Conservation (phyloP, 1,140 invertebrate species). For the Harlomillsia oculata region DNA sequence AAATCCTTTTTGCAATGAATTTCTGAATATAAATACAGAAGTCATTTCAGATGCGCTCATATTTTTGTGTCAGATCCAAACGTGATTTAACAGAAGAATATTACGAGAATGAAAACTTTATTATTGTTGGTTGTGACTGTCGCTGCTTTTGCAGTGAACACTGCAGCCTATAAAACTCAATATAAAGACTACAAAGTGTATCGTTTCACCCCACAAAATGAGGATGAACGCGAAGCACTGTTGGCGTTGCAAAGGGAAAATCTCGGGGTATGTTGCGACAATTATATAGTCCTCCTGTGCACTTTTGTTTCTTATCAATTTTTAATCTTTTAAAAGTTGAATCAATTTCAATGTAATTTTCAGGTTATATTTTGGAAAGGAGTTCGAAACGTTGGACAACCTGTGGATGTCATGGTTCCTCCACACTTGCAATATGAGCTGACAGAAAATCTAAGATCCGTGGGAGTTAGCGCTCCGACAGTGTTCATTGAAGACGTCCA, state of each 20-base stretch:
- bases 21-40: too few relatives aligned
- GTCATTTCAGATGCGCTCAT: too few relatives aligned
- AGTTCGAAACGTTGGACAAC: constrained; percentile 3
- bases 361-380: constrained; percentile 16
- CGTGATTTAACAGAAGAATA: background rate
- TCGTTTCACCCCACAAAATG: constrained; percentile 7
- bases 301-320: too few relatives aligned
- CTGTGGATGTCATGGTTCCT: constrained; percentile 19
- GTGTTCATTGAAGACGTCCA: constrained; percentile 21
- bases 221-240: background rate
- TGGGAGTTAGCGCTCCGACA: constrained; percentile 8
- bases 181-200: constrained; percentile 22
- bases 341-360: background rate
- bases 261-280: constrained; percentile 9
- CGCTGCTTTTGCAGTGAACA: too few relatives aligned
- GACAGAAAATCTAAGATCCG: background rate
- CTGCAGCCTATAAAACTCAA: background rate
- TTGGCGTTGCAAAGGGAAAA: background rate
- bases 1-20: too few relatives aligned
- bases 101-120: background rate
- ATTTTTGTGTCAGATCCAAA: background rate
- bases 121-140: background rate
- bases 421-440: constrained; percentile 15
- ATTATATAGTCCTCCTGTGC: too few relatives aligned
- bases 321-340: background rate